A percentile compares a stretch with the other conserved stretches of the same genome.
These are phyloP conservation scores for Mimas tiliae DNA, from an alignment of 2,888 invertebrate genomes.

Conservation along the genomic window DNA sequence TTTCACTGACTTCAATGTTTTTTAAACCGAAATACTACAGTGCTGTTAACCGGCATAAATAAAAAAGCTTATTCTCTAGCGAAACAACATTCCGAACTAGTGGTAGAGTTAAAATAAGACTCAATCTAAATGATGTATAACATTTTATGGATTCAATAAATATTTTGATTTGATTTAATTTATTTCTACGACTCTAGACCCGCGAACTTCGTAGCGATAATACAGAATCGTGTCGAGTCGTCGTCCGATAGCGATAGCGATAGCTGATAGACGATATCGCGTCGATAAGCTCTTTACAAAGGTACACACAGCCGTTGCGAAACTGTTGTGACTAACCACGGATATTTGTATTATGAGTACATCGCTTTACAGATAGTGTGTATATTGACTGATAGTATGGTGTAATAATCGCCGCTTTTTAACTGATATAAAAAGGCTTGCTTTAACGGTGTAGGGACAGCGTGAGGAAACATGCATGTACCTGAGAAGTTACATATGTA, in stretches of 20 bases:
- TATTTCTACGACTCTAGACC: not conserved
- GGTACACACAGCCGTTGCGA: conserved; percentile 40
- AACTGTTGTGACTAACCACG: conserved; percentile 34
- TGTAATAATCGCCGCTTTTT: not conserved
- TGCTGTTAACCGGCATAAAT: too few relatives aligned
- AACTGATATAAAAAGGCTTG: too few relatives aligned
- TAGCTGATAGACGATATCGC: conserved; percentile 33
- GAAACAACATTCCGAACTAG: too few relatives aligned
- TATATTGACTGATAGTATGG: not conserved
- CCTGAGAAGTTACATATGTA: too few relatives aligned
- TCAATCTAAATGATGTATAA: too few relatives aligned
- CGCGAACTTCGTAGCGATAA: not conserved
- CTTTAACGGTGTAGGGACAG: not conserved
- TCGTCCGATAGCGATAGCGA: conserved; percentile 44
- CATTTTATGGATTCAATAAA: too few relatives aligned
- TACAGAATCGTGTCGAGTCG: conserved; percentile 13
- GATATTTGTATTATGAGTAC: conserved; percentile 16
- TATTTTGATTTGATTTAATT: too few relatives aligned
- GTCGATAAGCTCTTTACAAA: conserved; percentile 3
- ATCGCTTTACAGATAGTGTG: not conserved
- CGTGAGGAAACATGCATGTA: too few relatives aligned
- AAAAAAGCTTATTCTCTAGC: too few relatives aligned
- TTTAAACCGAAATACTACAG: too few relatives aligned
- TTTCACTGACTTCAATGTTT: too few relatives aligned
- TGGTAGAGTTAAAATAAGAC: too few relatives aligned